phyloP scores from a whole-genome alignment of 2,888 invertebrate genomes.

The Aporophyla nigra region DNA sequence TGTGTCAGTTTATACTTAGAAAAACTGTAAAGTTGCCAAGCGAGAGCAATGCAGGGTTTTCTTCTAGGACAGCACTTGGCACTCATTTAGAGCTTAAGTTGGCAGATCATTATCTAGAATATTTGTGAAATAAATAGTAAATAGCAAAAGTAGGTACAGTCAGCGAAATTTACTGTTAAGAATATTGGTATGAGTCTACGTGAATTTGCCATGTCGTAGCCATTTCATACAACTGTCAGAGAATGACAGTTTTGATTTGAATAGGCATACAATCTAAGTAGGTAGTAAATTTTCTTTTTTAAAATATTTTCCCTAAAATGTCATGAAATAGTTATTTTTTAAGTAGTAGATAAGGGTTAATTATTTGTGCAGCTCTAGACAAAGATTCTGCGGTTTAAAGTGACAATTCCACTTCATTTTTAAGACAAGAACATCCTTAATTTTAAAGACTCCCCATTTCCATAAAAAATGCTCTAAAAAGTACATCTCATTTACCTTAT shows the following conservation, averaged over 20 bases:
- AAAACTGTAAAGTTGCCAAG: conserved; percentile 53
- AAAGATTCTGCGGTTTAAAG: not conserved
- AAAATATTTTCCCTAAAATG: not conserved
- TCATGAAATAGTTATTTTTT: too few relatives aligned
- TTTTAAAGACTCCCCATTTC: conserved; percentile 37
- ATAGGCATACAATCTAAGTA: not conserved
- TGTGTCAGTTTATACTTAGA: conserved; percentile 38
- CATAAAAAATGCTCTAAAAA: conserved; percentile 46
- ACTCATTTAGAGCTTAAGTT: conserved; percentile 40
- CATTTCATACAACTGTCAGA: not conserved
- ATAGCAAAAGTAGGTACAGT: not conserved
- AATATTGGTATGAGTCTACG: not conserved
- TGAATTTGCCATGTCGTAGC: not conserved
- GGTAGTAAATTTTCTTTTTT: too few relatives aligned
- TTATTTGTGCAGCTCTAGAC: too few relatives aligned
- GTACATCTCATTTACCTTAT: conserved; percentile 46
- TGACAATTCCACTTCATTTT: not conserved
- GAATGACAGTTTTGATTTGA: not conserved
- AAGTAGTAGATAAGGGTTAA: too few relatives aligned
- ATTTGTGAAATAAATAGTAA: conserved; percentile 8
- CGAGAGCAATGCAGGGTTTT: conserved; percentile 14
- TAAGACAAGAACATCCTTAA: conserved; percentile 16
- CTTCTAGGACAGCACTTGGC: conserved; percentile 42
- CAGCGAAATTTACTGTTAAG: not conserved
- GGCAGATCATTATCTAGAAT: conserved; percentile 34